Evolutionary conservation across 2,888 invertebrate species (phyloP), one percentile per base, ranked within the genome.

Genomic region (Campopleginae sp.): DNA sequence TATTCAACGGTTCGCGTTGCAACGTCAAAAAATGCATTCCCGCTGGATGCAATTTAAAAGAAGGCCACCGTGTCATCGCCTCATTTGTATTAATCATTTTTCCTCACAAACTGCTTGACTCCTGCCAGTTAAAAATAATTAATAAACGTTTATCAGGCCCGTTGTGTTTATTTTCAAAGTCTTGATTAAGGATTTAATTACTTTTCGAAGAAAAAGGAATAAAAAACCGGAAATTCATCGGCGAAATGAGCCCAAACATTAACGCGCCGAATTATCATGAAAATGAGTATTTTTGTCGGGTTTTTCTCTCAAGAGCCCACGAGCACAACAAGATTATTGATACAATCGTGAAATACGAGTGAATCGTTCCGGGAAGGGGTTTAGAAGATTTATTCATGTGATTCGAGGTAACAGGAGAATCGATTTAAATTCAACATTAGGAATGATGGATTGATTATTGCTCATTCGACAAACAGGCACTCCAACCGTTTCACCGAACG

Each of bases 31-130:
- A 23, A 54, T 23, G n/a, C n/a, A 72, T 77, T 74, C 33, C 31
- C 42, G 33, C 38, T 17, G 12, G 66, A 23, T 71, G 71, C 44
- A 27, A 27, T 38, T 65, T 17, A 84, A 23, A 86, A 84, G 76
- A 84, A 86, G 82, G 85, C 86, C 85, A 87, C 82, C 48, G 85
- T 85, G 76, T 85, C 77, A 70, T 75, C 82, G 77, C 58, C 51
- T 74, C 54, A 44, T 86, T 70, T 66, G 54, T 68, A 65, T 76
- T 77, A 75, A 87, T 85, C 80, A 80, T 65, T 48, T 85, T 81
- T 68, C 61, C n/a, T 61, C 38, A 71, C 78, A 75, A 66, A 70
- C 42, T 75, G 77, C 51, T 33, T 78, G 84, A 38, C 38, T n/a
- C 42, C 33, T 65, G 23, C 17, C 14, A 19, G 44, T 19, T 19